Base-by-base conservation (phyloP, 2,797 vertebrate genomes). In the Mallotus villosus region DNA sequence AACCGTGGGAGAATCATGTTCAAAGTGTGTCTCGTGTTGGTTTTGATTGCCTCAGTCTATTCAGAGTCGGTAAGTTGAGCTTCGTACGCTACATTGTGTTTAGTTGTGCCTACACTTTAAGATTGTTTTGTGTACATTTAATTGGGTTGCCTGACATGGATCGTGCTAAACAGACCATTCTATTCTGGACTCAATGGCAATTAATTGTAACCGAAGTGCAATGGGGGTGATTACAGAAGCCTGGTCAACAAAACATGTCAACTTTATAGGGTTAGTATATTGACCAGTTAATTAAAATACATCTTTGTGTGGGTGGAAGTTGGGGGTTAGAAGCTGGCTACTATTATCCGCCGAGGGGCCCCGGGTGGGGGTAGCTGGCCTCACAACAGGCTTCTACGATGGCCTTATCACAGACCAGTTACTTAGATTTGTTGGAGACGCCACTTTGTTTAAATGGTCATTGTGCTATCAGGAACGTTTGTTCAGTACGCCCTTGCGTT, bases 21-120 rank as follows among this genome's bases (percentile, higher is more conserved):
- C 24, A 85, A 67, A 74, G 72, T 92, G 12, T 85, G 81, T 82
- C 82, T 94, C 77, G 76, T 90, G 78, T 14, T 93, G 72, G 5
- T 91, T 49, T 66, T 93, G 14, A 79, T 88, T 2, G 88, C 87
- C 81, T 88, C 89, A 73, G 92, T 88, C 2, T 77, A 76, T 32
- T 86, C 92, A 21, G 93, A 94, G 77, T 94, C 93, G 92, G 93
- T 94, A 83, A 94, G 92, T 81, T 53, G 72, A 57, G 29, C 34
- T 57, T 66, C 16, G 17, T 57, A 61, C 1, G 51, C 51, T n/a
- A 55, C 19, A 19, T 55, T 46, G 41, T 46, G 19, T 55, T 55
- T 55, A 55, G 16, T n/a, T n/a, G 12, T 51, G 49, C 4, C 4
- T 14, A 55, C 51, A 55, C 51, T 55, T 55, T 55, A 55, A 2